These are phyloP conservation scores for Phocides pigmalion DNA, from an alignment of 1,140 invertebrate genomes.

Conservation along the genomic window DNA sequence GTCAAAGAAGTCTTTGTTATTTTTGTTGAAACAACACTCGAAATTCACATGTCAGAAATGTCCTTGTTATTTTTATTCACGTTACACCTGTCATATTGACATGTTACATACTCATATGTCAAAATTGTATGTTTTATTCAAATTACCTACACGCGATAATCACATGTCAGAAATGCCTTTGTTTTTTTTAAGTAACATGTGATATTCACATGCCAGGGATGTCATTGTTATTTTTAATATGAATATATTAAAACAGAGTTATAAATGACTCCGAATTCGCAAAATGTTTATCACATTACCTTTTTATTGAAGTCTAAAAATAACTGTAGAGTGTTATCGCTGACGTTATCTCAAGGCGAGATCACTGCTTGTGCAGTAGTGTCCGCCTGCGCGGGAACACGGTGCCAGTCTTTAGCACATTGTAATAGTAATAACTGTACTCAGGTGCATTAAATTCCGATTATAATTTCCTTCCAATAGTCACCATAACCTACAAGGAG, in stretches of 20 bases:
- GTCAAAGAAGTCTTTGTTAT: too few relatives aligned
- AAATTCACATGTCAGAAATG: too few relatives aligned
- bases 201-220: not conserved
- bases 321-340: constrained; percentile 75
- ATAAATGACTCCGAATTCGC: constrained; percentile 38
- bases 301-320: constrained; percentile 81
- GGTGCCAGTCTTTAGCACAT: constrained; percentile 12
- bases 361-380: constrained; percentile 47
- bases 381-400: constrained; percentile 26
- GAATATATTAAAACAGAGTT: not conserved
- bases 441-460: constrained; percentile 21
- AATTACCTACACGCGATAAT: too few relatives aligned
- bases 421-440: constrained; percentile 16
- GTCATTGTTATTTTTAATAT: constrained; percentile 6
- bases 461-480: constrained; percentile 1
- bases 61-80: too few relatives aligned
- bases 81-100: too few relatives aligned
- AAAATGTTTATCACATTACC: constrained; percentile 56
- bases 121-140: too few relatives aligned
- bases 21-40: too few relatives aligned
- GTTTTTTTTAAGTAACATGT: too few relatives aligned
- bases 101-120: too few relatives aligned
- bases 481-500: not conserved
- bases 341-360: constrained; percentile 80
- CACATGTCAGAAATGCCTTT: too few relatives aligned